These are phyloP conservation scores for Hippoglossus hippoglossus DNA, from an alignment of 2,797 vertebrate genomes.

Conservation along the genomic window DNA sequence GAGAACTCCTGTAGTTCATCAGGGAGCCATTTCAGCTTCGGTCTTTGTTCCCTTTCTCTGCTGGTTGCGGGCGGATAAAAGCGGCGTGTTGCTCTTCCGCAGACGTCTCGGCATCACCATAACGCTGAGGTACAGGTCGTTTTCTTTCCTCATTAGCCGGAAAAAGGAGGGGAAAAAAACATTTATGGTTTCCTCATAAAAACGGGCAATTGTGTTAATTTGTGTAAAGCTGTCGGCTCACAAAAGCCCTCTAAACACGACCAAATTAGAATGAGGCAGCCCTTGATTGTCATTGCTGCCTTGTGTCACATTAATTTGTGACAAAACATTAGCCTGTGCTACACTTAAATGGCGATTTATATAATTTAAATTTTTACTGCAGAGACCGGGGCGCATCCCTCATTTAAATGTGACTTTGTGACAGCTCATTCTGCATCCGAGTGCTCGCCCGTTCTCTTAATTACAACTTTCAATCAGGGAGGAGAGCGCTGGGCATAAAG, in stretches of 20 bases:
- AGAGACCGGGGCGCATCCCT: constrained; percentile 89
- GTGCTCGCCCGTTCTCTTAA: constrained; percentile 94
- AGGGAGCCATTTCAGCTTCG: constrained; percentile 65
- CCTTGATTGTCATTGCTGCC: constrained; percentile 98
- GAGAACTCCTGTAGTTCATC: constrained; percentile 67
- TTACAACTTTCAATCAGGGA: constrained; percentile 96
- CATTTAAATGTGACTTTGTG: constrained; percentile 99
- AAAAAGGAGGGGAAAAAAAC: constrained; percentile 82
- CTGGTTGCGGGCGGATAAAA: constrained; percentile 54
- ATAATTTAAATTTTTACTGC: constrained; percentile 99
- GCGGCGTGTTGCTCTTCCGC: constrained; percentile 65
- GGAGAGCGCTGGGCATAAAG: constrained; percentile 22
- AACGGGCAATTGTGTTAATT: constrained; percentile 98
- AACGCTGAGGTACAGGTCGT: constrained; percentile 81
- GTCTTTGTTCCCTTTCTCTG: constrained; percentile 75
- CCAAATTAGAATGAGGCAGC: constrained; percentile 98
- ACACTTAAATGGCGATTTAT: constrained; percentile 99
- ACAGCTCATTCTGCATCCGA: constrained; percentile 98
- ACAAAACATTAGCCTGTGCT: constrained; percentile 97
- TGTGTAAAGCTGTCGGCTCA: constrained; percentile 91
- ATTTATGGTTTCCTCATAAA: constrained; percentile 96
- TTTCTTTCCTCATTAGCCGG: constrained; percentile 91
- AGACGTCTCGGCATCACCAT: constrained; percentile 61
- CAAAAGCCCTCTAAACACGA: constrained; percentile 97
- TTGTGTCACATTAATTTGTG: constrained; percentile 99